Conservation (phyloP, 2,113 vertebrate genomes). For the Cyphomyrus discorhynchus region DNA sequence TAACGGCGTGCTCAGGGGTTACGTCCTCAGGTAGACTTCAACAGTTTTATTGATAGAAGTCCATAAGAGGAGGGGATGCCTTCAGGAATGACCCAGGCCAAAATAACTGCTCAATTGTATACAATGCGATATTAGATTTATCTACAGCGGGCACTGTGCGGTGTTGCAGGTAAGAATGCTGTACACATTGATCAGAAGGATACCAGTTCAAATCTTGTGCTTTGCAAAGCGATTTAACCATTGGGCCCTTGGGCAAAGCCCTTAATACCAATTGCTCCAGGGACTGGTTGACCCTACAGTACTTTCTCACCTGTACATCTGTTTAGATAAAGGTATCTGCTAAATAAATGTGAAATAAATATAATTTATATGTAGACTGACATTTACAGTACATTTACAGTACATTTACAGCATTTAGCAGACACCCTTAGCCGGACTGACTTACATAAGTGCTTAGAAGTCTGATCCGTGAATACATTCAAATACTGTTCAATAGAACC, state of each 20-base stretch:
- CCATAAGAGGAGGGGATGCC: not conserved
- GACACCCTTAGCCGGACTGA: no score
- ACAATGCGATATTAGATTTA: not conserved
- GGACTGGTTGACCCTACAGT: not conserved
- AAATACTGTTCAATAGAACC: no score
- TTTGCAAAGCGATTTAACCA: not conserved
- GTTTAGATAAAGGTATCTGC: not conserved
- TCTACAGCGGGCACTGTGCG: not conserved
- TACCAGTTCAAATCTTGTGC: not conserved
- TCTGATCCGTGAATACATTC: no score
- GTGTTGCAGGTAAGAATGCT: not conserved
- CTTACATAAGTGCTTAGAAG: no score
- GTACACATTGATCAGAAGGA: not conserved
- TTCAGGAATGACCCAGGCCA: not conserved
- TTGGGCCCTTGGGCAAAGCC: not conserved
- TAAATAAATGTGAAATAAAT: not conserved
- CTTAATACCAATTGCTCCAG: not conserved
- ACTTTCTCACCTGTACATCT: not conserved
- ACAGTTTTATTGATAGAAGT: not conserved
- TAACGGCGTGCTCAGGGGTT: no score
- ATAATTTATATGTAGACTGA: not conserved
- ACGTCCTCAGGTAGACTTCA: conserved; percentile 30
- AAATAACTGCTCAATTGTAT: not conserved
- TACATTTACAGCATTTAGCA: no score
- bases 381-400: no score